Percentiles rank a stretch among this genome's conserved stretches.
These are phyloP conservation scores for Poecilia latipinna DNA, from an alignment of 2,113 vertebrate species.

Conservation along the genomic window DNA sequence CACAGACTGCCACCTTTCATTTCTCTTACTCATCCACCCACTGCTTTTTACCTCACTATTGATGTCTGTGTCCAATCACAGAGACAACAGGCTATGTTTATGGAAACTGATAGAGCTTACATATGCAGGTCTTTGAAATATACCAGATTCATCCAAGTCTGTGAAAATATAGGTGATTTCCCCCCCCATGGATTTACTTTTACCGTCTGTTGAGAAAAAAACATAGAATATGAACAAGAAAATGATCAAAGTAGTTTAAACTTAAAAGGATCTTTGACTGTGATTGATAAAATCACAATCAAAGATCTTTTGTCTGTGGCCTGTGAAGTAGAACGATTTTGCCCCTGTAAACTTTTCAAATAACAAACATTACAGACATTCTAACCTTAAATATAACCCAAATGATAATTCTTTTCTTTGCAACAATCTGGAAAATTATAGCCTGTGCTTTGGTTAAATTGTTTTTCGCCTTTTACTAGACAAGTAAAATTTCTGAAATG, in stretches of 20 bases:
- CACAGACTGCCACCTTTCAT: slow-evolving; percentile 9
- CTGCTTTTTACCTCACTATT: slow-evolving; percentile 15
- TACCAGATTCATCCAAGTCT: background rate
- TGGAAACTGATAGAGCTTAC: slow-evolving; percentile 10
- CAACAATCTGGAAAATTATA: background rate
- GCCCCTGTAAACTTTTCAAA: slow-evolving; percentile 13
- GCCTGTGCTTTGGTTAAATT: background rate
- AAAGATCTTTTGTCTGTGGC: background rate
- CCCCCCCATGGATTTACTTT: background rate
- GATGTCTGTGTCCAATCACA: slow-evolving; percentile 1
- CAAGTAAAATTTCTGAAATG: background rate
- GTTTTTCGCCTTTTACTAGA: background rate
- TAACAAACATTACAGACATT: slow-evolving; percentile 15
- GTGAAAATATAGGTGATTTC: background rate
- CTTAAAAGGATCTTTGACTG: slow-evolving; percentile 41
- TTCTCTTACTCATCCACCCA: slow-evolving; percentile 18
- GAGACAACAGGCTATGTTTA: background rate
- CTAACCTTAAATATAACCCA: slow-evolving; percentile 7
- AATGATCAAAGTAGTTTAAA: background rate
- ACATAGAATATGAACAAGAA: no score
- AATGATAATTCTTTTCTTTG: background rate
- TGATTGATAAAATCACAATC: slow-evolving; percentile 3
- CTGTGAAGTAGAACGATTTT: background rate
- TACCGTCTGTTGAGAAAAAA: background rate
- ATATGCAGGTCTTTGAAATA: slow-evolving; percentile 14